Percentiles rank a stretch among this genome's conserved stretches.
Conservation (phyloP, 2,888 invertebrate species). For the Pyrrhosoma nymphula region DNA sequence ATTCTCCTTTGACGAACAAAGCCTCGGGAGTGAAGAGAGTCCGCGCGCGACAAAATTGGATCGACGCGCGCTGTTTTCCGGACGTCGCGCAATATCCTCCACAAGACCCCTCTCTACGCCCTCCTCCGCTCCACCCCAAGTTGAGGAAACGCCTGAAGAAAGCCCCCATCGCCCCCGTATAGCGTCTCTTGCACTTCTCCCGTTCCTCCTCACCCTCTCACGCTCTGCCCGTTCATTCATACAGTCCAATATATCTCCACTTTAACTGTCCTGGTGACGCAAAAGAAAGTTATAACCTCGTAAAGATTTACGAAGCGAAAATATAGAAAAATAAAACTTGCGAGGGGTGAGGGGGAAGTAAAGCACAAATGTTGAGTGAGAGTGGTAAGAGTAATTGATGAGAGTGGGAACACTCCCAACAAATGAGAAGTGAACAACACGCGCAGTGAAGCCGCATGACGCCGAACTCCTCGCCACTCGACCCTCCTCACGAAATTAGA, state of each 20-base stretch:
- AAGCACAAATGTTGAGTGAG: not conserved
- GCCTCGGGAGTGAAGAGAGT: not conserved
- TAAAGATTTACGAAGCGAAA: slow-evolving; percentile 57
- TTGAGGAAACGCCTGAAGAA: not conserved
- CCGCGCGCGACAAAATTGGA: not conserved
- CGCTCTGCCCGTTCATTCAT: not conserved
- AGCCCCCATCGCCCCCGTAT: not conserved
- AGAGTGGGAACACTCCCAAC: not conserved
- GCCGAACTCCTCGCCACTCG: not conserved
- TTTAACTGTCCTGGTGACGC: slow-evolving; percentile 53
- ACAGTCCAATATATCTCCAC: slow-evolving; percentile 53
- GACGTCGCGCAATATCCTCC: not conserved
- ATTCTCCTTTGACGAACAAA: not conserved
- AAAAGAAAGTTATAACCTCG: slow-evolving; percentile 45
- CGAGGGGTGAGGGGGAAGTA: not conserved
- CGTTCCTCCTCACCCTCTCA: not conserved
- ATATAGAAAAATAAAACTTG: slow-evolving; percentile 32
- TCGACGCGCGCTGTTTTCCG: not conserved
- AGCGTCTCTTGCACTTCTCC: not conserved
- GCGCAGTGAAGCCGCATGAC: not conserved
- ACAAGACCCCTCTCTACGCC: not conserved
- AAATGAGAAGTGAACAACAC: not conserved
- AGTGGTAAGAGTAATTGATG: not conserved
- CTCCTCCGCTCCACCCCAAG: not conserved
- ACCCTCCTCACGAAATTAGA: too few relatives aligned